Base-by-base conservation (phyloP, 2,113 vertebrate species). In the Menidia beryllina region DNA sequence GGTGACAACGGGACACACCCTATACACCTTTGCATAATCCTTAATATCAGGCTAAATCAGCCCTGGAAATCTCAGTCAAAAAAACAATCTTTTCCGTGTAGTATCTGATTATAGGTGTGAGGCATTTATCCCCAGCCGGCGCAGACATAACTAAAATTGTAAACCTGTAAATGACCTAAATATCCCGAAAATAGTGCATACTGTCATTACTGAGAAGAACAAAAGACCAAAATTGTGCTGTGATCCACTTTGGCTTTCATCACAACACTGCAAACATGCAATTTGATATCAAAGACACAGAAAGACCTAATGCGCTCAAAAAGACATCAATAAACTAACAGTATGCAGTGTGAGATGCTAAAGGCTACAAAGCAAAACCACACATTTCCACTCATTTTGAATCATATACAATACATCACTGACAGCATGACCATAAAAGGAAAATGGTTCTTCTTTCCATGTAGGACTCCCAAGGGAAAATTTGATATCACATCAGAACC, bases 401-500 rank as follows among this genome's bases (percentile, higher is more conserved):
- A 82, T 83, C 80, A 73, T 84, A 54, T 71, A 64, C 57, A 66
- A 69, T 86, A 77, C 27, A 66, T 77, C 74, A 75, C 65, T 83
- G 78, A 80, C 75, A 85, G 56, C 53, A 56, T 64, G 62, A 51
- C 72, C 75, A 71, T 77, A 68, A 83, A 77, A 78, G 54, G 79
- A 72, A 79, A 67, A 85, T 48, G 66, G 47, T 63, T 57, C 25
- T 62, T 78, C 25, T 77, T 61, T 82, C 74, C 77, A 50, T 78
- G 72, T 23, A 53, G 70, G 51, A 57, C 61, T 85, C 68, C 70
- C 50, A 75, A 45, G 77, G 78, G 70, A 71, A 79, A 72, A 78
- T 74, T 75, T 68, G 74, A 70, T 74, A 73, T 87, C 77, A 79
- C 81, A 83, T 53, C 69, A 82, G 63, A 85, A 69, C 77, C 73